Percentiles rank a stretch among this genome's conserved stretches.
Evolutionary conservation across 1,140 invertebrate species (phyloP).

Genomic region (Subanguina moxae): DNA sequence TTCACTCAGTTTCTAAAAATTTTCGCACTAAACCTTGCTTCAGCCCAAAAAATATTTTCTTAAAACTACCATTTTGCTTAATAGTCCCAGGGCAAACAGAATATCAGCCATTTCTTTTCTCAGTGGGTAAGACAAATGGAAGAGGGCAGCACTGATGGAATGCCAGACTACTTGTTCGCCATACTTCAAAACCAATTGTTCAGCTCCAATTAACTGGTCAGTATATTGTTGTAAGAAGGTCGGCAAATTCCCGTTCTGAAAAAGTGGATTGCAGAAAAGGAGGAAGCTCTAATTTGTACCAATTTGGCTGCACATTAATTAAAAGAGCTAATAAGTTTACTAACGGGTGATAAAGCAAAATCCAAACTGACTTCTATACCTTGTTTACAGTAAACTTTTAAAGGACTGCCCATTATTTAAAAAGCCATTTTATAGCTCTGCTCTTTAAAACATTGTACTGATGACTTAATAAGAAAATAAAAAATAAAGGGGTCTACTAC

Average conservation of each 20-base stretch:
- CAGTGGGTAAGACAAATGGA: conserved; percentile 31
- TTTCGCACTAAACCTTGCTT: conserved; percentile 1
- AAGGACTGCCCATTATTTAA: too few relatives aligned
- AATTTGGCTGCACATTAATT: too few relatives aligned
- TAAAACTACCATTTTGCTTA: conserved; percentile 21
- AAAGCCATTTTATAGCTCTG: too few relatives aligned
- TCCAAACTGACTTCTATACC: too few relatives aligned
- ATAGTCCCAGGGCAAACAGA: conserved; percentile 20
- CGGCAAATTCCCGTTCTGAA: conserved; percentile 5
- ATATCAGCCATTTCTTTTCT: conserved; percentile 40
- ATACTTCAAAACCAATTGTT: conserved; percentile 20
- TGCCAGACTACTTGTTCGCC: conserved; percentile 24
- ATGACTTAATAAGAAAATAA: too few relatives aligned
- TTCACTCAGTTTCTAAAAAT: conserved; percentile 26
- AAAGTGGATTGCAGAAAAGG: conserved; percentile 6
- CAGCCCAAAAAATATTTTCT: not conserved
- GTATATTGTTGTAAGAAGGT: not conserved
- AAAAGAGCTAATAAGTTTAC: too few relatives aligned
- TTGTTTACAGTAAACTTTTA: too few relatives aligned
- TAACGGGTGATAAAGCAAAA: too few relatives aligned
- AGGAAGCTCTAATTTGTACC: too few relatives aligned
- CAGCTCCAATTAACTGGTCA: not conserved
- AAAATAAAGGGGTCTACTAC: too few relatives aligned
- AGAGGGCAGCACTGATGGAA: conserved; percentile 23
- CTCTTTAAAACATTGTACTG: too few relatives aligned